Evolutionary conservation across 2,113 vertebrate species (phyloP), one percentile per base, ranked within the genome.

Genomic region (Apus apus): DNA sequence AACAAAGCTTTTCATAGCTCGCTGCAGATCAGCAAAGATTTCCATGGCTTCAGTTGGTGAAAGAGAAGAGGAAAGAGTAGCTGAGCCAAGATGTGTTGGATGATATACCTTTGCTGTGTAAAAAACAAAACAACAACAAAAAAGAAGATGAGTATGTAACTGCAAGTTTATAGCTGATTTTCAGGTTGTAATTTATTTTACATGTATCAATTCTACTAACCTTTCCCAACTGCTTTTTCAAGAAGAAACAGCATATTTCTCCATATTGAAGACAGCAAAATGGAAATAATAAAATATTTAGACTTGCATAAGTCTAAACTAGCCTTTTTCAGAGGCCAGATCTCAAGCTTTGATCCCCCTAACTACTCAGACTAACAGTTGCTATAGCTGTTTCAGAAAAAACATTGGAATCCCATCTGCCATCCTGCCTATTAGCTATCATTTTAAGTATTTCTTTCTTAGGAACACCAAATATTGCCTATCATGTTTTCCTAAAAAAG

Each of bases 1-100:
- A 67, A 99, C 99, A 97, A 99, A 99, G 56, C 99, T 98, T 96
- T 99, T 99, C 99, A 99, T 99, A 76, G 99, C 99, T 96, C 99
- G 98, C 94, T 99, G 99, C 53, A 99, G 98, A 90, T 99, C 99
- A 90, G 99, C 99, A 98, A 99, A 99, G 97, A 99, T 99, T 87
- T 98, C 99, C 85, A 99, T 96, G n/a, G 99, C 99, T 95, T 99
- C 99, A 38, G 93, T 96, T 75, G 99, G 99, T 57, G 99, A 99
- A 67, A 99, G 99, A 68, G 99, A 99, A 58, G 99, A 99, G 20
- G 99, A 99, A 73, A 99, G 98, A 57, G 99, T 99, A 85, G 99
- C 99, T 29, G 98, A 98, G 56, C 99, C 99, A 46, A 99, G 98
- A 81, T 99, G 99, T 51, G 99, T 99, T 8, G 99, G 98, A 90